Evolutionary conservation across 1,140 invertebrate genomes (phyloP).

Genomic region (Conopomorpha cramerella): DNA sequence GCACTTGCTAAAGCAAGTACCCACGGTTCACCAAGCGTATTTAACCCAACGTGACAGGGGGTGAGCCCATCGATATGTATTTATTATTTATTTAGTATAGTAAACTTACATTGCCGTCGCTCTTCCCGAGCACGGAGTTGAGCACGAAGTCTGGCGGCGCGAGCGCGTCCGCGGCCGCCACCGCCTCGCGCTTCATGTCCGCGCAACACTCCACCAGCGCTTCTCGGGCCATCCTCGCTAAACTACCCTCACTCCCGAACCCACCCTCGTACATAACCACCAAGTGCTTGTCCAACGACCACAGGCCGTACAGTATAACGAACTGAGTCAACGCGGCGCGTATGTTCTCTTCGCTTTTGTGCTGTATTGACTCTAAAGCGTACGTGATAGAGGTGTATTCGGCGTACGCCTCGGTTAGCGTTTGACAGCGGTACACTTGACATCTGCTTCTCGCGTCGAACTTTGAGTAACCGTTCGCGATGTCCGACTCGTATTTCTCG

Average conservation of each 20-base stretch:
- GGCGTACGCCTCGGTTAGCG: conserved; percentile 76
- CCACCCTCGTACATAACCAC: conserved; percentile 75
- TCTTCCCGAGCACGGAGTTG: conserved; percentile 81
- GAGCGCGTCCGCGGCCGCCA: conserved; percentile 81
- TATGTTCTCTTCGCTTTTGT: conserved; percentile 55
- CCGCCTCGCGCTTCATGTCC: conserved; percentile 74
- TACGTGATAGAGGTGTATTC: conserved; percentile 68
- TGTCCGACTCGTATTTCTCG: conserved; percentile 63
- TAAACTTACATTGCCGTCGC: conserved; percentile 76
- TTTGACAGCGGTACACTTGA: conserved; percentile 81
- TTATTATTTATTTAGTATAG: conserved; percentile 3
- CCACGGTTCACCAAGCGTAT: too few species aligned
- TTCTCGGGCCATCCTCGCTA: conserved; percentile 62
- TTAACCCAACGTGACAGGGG: not conserved
- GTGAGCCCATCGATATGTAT: too few species aligned
- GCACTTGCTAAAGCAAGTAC: too few species aligned
- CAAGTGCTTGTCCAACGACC: conserved; percentile 75
- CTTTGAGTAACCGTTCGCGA: conserved; percentile 62
- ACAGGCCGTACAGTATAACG: conserved; percentile 73
- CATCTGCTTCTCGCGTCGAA: conserved; percentile 80
- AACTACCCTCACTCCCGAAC: conserved; percentile 21
- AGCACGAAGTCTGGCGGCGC: conserved; percentile 87
- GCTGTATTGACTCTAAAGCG: conserved; percentile 63
- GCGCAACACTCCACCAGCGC: conserved; percentile 72
- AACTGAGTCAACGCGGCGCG: conserved; percentile 67